A percentile compares a stretch with the other conserved stretches of the same genome.
phyloP scores from a whole-genome alignment of 1,140 invertebrate species.

The Calephelis virginiensis region DNA sequence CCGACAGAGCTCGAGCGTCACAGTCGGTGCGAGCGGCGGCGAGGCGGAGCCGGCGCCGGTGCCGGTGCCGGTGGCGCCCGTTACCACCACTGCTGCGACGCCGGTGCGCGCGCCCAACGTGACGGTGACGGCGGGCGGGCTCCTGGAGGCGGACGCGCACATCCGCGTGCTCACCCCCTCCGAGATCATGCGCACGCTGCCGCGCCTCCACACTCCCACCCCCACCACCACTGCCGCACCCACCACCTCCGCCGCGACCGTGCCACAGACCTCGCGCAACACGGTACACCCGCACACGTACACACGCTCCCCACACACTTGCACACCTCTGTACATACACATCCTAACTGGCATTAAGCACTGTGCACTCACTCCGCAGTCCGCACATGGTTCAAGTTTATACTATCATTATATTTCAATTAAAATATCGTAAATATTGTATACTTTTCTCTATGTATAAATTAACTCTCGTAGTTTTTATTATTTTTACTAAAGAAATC shows the following conservation, averaged over 20 bases:
- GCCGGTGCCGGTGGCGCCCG: conserved; percentile 38
- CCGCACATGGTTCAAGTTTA: too few species aligned
- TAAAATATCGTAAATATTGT: too few species aligned
- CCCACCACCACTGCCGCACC: conserved; percentile 42
- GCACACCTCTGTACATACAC: conserved; percentile 15
- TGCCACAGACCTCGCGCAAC: conserved; percentile 25
- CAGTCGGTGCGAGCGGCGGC: conserved; percentile 52
- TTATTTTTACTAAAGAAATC: too few species aligned
- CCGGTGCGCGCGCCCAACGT: conserved; percentile 79
- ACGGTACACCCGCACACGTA: conserved; percentile 45
- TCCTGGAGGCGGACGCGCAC: conserved; percentile 83
- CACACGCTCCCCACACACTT: conserved; percentile 43
- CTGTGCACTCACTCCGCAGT: not conserved
- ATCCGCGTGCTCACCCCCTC: conserved; percentile 91
- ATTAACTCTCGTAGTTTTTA: too few species aligned
- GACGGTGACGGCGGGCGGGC: conserved; percentile 79
- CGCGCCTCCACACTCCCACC: conserved; percentile 79
- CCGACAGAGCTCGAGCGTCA: conserved; percentile 51
- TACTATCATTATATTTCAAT: too few species aligned
- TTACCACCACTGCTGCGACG: conserved; percentile 29
- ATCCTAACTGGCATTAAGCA: not conserved
- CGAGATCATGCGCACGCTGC: conserved; percentile 92
- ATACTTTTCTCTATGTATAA: too few species aligned
- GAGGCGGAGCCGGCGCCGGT: conserved; percentile 41
- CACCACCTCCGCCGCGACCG: conserved; percentile 34